phyloP scores from a whole-genome alignment of 2,797 vertebrate species.

The Simalia tracyae region DNA sequence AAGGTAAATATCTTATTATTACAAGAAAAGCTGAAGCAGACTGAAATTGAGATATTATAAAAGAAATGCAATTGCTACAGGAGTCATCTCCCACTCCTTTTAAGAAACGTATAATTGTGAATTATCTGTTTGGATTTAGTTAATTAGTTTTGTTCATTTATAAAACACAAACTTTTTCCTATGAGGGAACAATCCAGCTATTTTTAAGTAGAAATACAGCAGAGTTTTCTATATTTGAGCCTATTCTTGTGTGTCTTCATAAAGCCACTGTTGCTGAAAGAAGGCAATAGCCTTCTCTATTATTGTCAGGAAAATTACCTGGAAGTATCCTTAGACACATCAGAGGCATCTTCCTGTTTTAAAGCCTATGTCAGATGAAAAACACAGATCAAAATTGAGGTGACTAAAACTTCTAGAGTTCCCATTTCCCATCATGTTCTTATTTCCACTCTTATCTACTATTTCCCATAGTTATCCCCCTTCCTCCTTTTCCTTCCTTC shows the following conservation, averaged over 20 bases:
- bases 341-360: background rate
- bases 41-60: background rate
- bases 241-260: background rate
- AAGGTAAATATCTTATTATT: slow-evolving; percentile 20
- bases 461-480: background rate
- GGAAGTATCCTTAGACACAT: background rate
- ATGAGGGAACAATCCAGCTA: background rate
- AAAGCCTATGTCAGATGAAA: background rate
- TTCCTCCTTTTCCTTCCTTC: background rate
- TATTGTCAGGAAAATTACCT: background rate
- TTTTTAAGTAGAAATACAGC: background rate
- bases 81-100: background rate
- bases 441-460: background rate
- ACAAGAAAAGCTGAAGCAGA: slow-evolving; percentile 2
- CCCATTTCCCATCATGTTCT: background rate
- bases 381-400: background rate
- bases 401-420: background rate
- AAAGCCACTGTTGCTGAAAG: background rate
- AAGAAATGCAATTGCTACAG: background rate
- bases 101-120: slow-evolving; percentile 19
- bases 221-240: background rate
- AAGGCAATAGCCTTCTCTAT: background rate
- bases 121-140: slow-evolving; percentile 8
- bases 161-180: background rate
- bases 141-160: background rate